phyloP scores from a whole-genome alignment of 2,888 invertebrate species.

The Nebria salina region DNA sequence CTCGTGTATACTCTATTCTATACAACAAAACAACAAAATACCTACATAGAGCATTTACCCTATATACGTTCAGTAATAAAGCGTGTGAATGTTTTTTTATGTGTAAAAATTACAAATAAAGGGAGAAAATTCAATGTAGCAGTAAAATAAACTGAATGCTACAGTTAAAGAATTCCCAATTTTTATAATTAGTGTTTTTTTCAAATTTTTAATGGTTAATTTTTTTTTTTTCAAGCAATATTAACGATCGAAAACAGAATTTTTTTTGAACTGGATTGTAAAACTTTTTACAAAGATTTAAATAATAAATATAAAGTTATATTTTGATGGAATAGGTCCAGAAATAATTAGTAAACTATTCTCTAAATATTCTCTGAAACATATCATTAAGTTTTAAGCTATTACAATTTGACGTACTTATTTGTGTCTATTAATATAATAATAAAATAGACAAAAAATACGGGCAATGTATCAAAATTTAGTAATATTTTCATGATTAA shows the following conservation, averaged over 20 bases:
- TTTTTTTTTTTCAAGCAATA: no score
- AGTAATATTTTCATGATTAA: background rate
- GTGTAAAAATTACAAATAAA: slow-evolving; percentile 3
- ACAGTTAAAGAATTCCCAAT: no score
- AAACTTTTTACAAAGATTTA: no score
- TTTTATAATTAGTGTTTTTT: no score
- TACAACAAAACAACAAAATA: slow-evolving; percentile 3
- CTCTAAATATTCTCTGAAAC: background rate
- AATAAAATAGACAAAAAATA: no score
- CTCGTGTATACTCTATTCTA: background rate
- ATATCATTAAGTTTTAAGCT: background rate
- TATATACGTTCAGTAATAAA: background rate
- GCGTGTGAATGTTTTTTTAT: slow-evolving; percentile 8
- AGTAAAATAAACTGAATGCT: background rate
- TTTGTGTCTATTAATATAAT: background rate
- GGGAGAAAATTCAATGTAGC: background rate
- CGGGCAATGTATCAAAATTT: no score
- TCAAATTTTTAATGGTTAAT: no score
- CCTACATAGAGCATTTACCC: background rate
- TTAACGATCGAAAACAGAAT: no score
- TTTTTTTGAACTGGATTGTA: no score
- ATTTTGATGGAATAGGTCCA: background rate
- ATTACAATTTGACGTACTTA: background rate
- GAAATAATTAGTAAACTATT: background rate
- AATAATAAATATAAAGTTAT: no score